phyloP scores from a whole-genome alignment of 2,113 vertebrate genomes.

The Numenius arquata region DNA sequence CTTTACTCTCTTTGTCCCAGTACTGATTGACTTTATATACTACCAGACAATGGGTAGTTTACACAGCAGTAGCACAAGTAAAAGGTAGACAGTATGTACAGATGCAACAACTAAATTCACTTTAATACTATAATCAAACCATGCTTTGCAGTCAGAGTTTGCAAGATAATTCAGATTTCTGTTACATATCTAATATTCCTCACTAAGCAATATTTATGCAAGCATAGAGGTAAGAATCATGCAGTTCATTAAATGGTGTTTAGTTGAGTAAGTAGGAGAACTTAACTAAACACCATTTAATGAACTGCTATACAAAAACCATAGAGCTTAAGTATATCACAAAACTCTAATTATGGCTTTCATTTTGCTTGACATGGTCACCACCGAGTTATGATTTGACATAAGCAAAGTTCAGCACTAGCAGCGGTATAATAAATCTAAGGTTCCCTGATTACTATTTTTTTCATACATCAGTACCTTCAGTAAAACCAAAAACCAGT shows the following conservation, averaged over 20 bases:
- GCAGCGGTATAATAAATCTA: not conserved
- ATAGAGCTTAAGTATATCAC: not conserved
- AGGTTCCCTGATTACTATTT: not conserved
- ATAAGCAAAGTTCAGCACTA: not conserved
- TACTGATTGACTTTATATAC: not conserved
- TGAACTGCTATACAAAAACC: not conserved
- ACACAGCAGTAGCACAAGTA: not conserved
- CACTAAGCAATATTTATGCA: not conserved
- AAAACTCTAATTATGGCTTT: not conserved
- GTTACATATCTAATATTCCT: not conserved
- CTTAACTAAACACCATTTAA: not conserved
- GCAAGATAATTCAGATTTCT: not conserved
- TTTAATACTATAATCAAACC: not conserved
- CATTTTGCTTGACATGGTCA: not conserved
- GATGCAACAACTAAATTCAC: not conserved
- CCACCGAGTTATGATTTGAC: fast-evolving
- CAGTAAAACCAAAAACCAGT: not conserved
- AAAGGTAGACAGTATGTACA: not conserved
- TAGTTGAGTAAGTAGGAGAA: not conserved
- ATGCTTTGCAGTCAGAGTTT: not conserved
- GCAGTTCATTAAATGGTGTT: too few relatives aligned
- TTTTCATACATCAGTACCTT: not conserved
- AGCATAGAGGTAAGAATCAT: not conserved
- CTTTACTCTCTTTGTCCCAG: not conserved
- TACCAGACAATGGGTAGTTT: not conserved